Evolutionary conservation across 2,888 invertebrate species (phyloP).

Genomic region (Halictus ligatus): DNA sequence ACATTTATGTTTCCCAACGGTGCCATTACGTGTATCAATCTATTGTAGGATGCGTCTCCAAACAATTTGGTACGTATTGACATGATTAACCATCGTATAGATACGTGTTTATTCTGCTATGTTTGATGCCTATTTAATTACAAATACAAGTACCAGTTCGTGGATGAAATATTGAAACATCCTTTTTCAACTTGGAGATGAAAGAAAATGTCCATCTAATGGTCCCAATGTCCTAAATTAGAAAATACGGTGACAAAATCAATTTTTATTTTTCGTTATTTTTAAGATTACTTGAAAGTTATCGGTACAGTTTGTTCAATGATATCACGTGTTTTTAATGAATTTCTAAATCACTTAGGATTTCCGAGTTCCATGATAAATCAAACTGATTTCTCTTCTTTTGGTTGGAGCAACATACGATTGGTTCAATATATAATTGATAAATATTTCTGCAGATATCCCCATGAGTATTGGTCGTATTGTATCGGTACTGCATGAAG

Average conservation of each 20-base stretch:
- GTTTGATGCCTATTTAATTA: neutral
- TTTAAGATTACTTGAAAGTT: too few relatives aligned
- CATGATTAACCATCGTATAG: neutral
- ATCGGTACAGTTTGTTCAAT: too few relatives aligned
- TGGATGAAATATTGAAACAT: neutral
- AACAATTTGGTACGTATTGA: slow-evolving; percentile 1
- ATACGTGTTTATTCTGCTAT: neutral
- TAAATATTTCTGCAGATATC: too few relatives aligned
- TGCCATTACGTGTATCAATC: neutral
- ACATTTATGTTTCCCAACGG: neutral
- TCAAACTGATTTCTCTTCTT: neutral
- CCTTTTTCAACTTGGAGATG: neutral
- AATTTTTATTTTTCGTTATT: neutral
- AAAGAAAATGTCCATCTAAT: neutral
- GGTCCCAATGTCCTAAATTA: neutral
- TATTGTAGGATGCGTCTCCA: neutral
- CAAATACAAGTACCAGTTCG: neutral
- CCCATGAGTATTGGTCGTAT: neutral
- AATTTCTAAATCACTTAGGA: neutral
- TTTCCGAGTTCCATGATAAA: neutral
- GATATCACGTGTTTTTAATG: neutral
- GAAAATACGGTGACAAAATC: neutral
- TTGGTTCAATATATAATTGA: too few relatives aligned
- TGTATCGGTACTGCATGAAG: neutral
- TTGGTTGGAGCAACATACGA: too few relatives aligned